A percentile compares a stretch with the other conserved stretches of the same genome.
These are phyloP conservation scores for Chionoecetes opilio DNA, from an alignment of 1,140 invertebrate genomes.

Conservation along the genomic window DNA sequence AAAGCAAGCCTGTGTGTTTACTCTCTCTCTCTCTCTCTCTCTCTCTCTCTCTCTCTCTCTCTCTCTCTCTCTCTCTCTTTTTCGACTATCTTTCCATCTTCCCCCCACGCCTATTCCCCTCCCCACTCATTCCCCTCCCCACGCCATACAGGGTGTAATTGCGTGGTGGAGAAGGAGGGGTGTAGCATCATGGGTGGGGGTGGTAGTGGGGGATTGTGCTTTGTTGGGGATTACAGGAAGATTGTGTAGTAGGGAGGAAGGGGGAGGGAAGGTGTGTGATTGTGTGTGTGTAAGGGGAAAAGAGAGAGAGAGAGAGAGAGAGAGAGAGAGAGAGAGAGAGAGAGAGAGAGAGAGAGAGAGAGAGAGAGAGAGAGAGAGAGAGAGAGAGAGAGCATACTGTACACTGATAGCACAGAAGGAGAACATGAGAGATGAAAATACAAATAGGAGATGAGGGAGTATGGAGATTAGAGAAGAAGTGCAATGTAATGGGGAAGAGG, in stretches of 20 bases:
- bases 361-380: too few relatives aligned
- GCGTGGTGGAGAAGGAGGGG: neutral
- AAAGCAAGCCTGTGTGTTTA: slow-evolving; percentile 19
- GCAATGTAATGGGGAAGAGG: neutral
- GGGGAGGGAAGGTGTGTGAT: too few relatives aligned
- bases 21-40: neutral
- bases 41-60: slow-evolving; percentile 52
- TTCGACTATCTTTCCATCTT: neutral
- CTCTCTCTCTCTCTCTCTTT: slow-evolving; percentile 51
- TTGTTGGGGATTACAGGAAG: neutral
- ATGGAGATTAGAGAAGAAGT: neutral
- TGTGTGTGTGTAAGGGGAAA: too few relatives aligned
- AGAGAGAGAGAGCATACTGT: too few relatives aligned
- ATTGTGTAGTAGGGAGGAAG: too few relatives aligned
- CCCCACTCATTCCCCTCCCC: neutral
- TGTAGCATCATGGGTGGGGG: slow-evolving; percentile 1
- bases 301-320: neutral
- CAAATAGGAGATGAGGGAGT: neutral
- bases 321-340: slow-evolving; percentile 50
- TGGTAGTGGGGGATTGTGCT: too few relatives aligned
- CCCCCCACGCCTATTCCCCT: neutral
- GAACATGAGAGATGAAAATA: too few relatives aligned
- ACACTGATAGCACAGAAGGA: too few relatives aligned
- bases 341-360: slow-evolving; percentile 53
- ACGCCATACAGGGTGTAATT: too few relatives aligned